Evolutionary conservation across 37 sponge, comb jelly and placozoan species (phyloP), one percentile per base, ranked within the genome.

Genomic region (Halisarca cf. caerulea): DNA sequence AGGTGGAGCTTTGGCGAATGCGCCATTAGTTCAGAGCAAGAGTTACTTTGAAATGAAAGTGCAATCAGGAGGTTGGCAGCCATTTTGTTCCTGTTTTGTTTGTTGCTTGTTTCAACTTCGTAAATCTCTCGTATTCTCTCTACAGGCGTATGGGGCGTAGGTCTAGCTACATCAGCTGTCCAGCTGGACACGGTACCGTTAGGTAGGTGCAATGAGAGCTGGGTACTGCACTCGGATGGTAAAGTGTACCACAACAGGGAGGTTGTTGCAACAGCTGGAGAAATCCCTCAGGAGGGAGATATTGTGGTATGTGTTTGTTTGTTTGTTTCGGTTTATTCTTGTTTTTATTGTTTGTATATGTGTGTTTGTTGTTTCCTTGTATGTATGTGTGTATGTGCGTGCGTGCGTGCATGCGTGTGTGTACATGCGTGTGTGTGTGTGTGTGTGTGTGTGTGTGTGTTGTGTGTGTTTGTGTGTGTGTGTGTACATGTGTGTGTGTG

Each of bases 41-140:
- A 91, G 91, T 38, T 98, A 98, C 84, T 98, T 98, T 88, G 99
- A 98, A 82, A 81, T 98, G 37, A 98, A 98, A 78, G 84, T 98
- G 40, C 99, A 98, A 82, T 90, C 93, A 64, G 84, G 90, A 90
- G 99, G 96, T 95, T 59, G 35, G 11, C 39, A 59, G 27, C 42
- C 57, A 44, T 28, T 51, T 36, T 15, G 36, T 9, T 72, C n/a
- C n/a, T 74, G 60, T 28, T 23, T 62, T 20, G 30, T 62, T 30
- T n/a, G n/a, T n/a, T n/a, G n/a, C n/a, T n/a, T n/a, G n/a, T n/a
- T n/a, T n/a, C n/a, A 11, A 47, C 11, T 28, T n/a, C 21, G 7
- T 42, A 73, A 73, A 41, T 5, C 37, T 27, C 28, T 21, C 41
- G 36, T 39, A 33, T 18, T 25, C 43, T 0, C 21, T 24, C 7